Base-by-base conservation (phyloP, 30 jellyfish, hydroid and myxozoan species). In the Nemopilema nomurai region DNA sequence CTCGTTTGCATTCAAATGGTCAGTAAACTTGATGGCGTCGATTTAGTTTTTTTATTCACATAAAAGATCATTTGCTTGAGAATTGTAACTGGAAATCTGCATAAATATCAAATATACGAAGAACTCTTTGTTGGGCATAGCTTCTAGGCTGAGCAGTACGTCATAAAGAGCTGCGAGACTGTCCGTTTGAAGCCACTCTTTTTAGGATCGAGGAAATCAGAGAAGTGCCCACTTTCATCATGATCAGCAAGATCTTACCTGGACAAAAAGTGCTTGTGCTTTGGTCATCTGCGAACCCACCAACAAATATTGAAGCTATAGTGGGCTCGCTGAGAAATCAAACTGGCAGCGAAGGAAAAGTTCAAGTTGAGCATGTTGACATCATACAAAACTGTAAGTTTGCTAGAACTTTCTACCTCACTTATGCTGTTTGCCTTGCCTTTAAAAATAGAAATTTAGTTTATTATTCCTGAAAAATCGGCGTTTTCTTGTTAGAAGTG, bases 201-300 rank as follows among this genome's bases (percentile, higher is more conserved):
- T n/a, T 18, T 69, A 21, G 80, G 70, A 19, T 18, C 51, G 21
- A 32, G 19, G 8, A 4, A 29, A n/a, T 19, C 28, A 74, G 73
- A n/a, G 16, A 30, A 23, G 17, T 9, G 75, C 24, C 24, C 75
- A 65, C 26, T 63, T 68, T 28, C 87, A 84, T 28, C 49, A 87
- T 87, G 96, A 87, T 32, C 21, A 79, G 79, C 77, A 49, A n/a
- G 29, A 73, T 87, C 24, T 31, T 52, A 49, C 76, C 90, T 30
- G 98, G 96, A 62, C 91, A 86, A 52, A 49, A 50, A 26, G 96
- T 92, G 20, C 67, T 92, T 24, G 80, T 77, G 25, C 81, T 92
- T n/a, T 92, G 98, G 98, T 96, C 97, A 20, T 80, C 97, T 1
- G 87, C 78, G n/a, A 32, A 92, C 23, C 98, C 98, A 19, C 98